Percentiles rank a stretch among this genome's conserved stretches.
These are phyloP conservation scores for Agrotis segetum DNA, from an alignment of 2,888 invertebrate genomes.

Conservation along the genomic window DNA sequence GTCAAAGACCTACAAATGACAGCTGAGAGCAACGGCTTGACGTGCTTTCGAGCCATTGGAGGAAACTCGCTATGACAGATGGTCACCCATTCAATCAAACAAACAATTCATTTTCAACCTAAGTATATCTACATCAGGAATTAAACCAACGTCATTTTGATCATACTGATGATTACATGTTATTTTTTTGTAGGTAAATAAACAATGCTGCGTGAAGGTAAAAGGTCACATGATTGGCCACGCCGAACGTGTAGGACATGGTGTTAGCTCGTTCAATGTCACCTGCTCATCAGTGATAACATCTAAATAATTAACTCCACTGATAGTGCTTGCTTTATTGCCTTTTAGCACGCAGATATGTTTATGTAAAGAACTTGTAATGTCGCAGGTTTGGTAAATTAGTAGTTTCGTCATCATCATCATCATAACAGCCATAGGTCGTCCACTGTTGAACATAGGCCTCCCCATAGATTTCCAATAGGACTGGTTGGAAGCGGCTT, in stretches of 20 bases:
- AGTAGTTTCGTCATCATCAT: no score
- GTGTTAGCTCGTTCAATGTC: constrained; percentile 51
- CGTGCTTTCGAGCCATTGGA: no score
- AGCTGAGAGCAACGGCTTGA: no score
- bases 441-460: no score
- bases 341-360: constrained; percentile 26
- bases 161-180: background rate
- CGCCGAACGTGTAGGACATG: constrained; percentile 30
- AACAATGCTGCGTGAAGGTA: constrained; percentile 12
- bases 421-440: no score
- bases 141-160: background rate
- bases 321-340: constrained; percentile 20
- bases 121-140: background rate
- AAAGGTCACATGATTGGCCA: constrained; percentile 45
- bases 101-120: no score
- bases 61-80: no score
- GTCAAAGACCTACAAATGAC: no score
- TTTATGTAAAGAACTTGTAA: constrained; percentile 4
- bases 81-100: no score
- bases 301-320: constrained; percentile 33
- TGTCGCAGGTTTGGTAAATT: background rate
- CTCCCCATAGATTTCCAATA: no score
- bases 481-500: no score
- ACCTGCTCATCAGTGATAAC: constrained; percentile 31
- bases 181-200: constrained; percentile 17